Evolutionary conservation across 2,113 vertebrate species (phyloP), one percentile per base, ranked within the genome.

Genomic region (Beaufortia kweichowensis): DNA sequence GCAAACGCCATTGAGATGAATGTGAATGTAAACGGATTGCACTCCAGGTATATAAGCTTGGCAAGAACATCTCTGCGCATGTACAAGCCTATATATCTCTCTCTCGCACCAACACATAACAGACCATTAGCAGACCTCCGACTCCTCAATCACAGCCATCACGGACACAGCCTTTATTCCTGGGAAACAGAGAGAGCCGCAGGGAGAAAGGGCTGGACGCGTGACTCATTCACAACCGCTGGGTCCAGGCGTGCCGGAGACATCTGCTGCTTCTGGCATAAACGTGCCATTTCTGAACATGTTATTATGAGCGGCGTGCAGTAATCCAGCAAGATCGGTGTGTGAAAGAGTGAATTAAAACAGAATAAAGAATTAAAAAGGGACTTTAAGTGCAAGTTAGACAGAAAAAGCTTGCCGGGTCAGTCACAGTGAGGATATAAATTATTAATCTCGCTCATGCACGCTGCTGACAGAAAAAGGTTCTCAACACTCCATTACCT

Each of bases 381-480:
- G 48, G 60, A 60, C 59, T 72, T 29, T 73, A 71, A 50, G 57
- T 21, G n/a, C 0, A 1, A 56, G 57, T 26, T 35, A 33, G 69
- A 29, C 21, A 60, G 46, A 77, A 73, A 57, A 46, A 68, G 74
- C 43, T 63, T 64, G 28, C 41, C n/a, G 7, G 60, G 76, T 76
- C 66, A 72, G 60, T 29, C 62, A 66, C 67, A 71, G 67, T 33
- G 67, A 61, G 62, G 67, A 65, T 76, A 79, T 79, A 76, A 79
- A 82, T 76, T 46, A 53, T 73, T 82, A 61, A 79, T 82, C 77
- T 65, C 61, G n/a, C 57, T 71, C 4, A 21, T 69, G 41, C 29
- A 66, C 67, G 67, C 55, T n/a, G n/a, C n/a, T n/a, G n/a, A n/a
- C 60, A 67, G 66, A 64, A 75, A 76, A 48, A 71, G 21, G 26